Evolutionary conservation across 2,797 vertebrate genomes (phyloP).

Genomic region (Pangasius macronema): DNA sequence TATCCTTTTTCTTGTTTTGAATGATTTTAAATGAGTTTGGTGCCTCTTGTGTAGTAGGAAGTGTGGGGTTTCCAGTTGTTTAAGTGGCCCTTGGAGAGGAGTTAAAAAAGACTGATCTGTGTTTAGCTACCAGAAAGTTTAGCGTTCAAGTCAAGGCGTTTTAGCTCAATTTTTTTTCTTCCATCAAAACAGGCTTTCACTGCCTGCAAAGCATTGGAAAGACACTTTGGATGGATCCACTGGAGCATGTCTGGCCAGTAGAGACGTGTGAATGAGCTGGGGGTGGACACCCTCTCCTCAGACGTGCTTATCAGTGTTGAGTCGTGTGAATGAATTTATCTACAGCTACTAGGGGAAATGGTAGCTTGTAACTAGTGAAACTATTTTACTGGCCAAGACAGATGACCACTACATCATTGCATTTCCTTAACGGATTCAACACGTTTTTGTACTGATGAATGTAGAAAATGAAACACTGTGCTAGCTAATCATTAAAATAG

Average conservation of each 20-base stretch:
- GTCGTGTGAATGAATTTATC: background rate
- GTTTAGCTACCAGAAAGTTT: background rate
- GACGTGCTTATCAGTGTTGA: background rate
- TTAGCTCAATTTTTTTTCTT: background rate
- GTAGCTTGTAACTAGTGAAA: background rate
- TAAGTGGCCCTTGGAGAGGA: background rate
- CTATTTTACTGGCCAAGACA: background rate
- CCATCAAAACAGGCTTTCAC: background rate
- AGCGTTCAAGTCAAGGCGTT: background rate
- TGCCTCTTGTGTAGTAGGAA: background rate
- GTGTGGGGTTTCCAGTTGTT: background rate
- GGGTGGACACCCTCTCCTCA: background rate
- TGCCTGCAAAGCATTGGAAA: background rate
- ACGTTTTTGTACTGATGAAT: too few relatives aligned
- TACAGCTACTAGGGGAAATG: background rate
- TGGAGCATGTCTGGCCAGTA: background rate
- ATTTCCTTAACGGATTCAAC: background rate
- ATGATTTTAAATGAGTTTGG: background rate
- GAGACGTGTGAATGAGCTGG: background rate
- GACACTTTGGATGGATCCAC: background rate
- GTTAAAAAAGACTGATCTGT: background rate
- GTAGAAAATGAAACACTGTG: background rate
- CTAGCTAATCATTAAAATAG: background rate
- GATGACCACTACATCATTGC: background rate
- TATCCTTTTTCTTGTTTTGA: background rate